A percentile compares a stretch with the other conserved stretches of the same genome.
These are phyloP conservation scores for Toxonevra muliebris DNA, from an alignment of 2,888 invertebrate species.

Conservation along the genomic window DNA sequence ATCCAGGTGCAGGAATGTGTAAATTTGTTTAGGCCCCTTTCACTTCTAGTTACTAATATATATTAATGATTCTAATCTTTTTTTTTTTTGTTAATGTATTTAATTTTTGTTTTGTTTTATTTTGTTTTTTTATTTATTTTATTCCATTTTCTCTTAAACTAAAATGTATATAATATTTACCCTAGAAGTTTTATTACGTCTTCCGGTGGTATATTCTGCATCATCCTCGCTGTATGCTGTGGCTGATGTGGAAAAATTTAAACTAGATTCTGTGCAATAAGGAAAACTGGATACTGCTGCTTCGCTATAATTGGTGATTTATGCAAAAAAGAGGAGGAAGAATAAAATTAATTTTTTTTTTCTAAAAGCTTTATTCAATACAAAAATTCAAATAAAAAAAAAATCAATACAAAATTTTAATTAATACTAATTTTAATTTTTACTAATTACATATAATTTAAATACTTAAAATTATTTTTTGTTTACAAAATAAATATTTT, in stretches of 20 bases:
- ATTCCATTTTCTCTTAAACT: slow-evolving; percentile 30
- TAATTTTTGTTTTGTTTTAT: slow-evolving; percentile 7
- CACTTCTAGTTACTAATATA: slow-evolving; percentile 1
- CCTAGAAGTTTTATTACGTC: slow-evolving; percentile 79
- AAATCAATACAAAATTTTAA: no score
- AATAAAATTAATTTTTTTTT: slow-evolving; percentile 24
- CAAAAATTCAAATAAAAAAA: background rate
- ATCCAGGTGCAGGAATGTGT: slow-evolving; percentile 36
- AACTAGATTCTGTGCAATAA: slow-evolving; percentile 66
- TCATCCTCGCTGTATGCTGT: slow-evolving; percentile 76
- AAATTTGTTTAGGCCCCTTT: slow-evolving; percentile 38
- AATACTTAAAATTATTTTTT: no score
- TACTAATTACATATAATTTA: no score
- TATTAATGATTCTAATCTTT: slow-evolving; percentile 12
- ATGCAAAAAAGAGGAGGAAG: slow-evolving; percentile 35
- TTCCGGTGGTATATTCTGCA: slow-evolving; percentile 74
- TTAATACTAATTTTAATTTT: no score
- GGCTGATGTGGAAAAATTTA: slow-evolving; percentile 74
- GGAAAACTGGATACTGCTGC: slow-evolving; percentile 66
- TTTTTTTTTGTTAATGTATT: slow-evolving; percentile 16
- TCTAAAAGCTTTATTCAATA: slow-evolving; percentile 2
- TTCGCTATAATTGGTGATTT: slow-evolving; percentile 56
- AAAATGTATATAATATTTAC: slow-evolving; percentile 64
- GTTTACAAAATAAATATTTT: no score
- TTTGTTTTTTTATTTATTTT: slow-evolving; percentile 21